Evolutionary conservation across 2,113 vertebrate genomes (phyloP), one percentile per base, ranked within the genome.

Genomic region (Amazona guildingii): DNA sequence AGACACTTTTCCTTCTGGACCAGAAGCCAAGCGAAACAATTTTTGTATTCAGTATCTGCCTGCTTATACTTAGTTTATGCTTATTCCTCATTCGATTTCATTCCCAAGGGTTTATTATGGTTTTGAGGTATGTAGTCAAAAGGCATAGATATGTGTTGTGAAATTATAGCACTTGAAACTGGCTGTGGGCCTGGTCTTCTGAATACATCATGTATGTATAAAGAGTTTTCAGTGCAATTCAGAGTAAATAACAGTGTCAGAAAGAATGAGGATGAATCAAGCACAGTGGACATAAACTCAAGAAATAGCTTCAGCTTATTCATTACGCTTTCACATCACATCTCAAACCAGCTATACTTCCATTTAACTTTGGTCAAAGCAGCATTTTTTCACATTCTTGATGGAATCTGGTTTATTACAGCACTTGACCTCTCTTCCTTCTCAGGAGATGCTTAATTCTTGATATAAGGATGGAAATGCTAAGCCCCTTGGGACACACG

Each of bases 341-440:
- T 77, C 74, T 82, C 73, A 95, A 89, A 68, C 17, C 52, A 72
- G 49, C 70, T 88, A 46, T 49, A 16, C 80, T 84, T 89, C 86
- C 91, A 88, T 79, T 93, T 93, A 94, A 44, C 64, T 79, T 79
- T 90, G 83, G 84, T 86, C 37, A 74, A 73, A 84, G 64, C 61
- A 87, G 75, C 83, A 70, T 48, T 87, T 96, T 95, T 86, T 83
- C 35, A 69, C 20, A 82, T 37, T 85, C 66, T 80, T 92, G 75
- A 88, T 91, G 95, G 69, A 92, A 96, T 89, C 66, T 74, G 44
- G 43, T 94, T 97, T 97, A 92, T 91, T 96, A 48, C 61, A 78
- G 73, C 57, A 92, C 66, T 93, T 95, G 69, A 94, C 88, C 92
- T 92, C 86, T 87, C 35, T 52, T 95, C 91, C 64, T 97, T 88